A percentile compares a stretch with the other conserved stretches of the same genome.
phyloP scores from a whole-genome alignment of 2,888 invertebrate species.

The Acanthosoma haemorrhoidale region DNA sequence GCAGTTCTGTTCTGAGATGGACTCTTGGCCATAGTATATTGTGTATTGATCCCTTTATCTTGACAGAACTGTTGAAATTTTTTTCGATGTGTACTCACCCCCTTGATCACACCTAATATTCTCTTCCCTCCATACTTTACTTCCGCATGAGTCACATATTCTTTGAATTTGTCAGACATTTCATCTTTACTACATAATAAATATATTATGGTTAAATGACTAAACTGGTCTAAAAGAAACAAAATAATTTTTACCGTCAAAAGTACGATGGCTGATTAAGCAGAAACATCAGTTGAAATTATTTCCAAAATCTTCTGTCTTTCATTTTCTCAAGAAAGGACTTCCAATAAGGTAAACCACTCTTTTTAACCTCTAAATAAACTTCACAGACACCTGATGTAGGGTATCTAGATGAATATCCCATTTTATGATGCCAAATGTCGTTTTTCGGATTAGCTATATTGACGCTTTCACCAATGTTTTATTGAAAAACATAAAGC shows the following conservation, averaged over 20 bases:
- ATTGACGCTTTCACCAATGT: too few relatives aligned
- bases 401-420: background rate
- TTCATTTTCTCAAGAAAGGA: background rate
- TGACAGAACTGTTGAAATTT: slow-evolving; percentile 33
- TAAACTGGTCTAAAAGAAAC: background rate
- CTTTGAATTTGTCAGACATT: background rate
- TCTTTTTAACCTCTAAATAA: background rate
- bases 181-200: background rate
- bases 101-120: slow-evolving; percentile 36
- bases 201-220: background rate
- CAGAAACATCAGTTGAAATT: background rate
- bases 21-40: slow-evolving; percentile 32
- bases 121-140: background rate
- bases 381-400: background rate
- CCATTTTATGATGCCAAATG: too few relatives aligned
- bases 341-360: background rate
- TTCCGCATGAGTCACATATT: background rate
- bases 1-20: slow-evolving; percentile 37
- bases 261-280: background rate
- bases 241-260: background rate
- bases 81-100: slow-evolving; percentile 34
- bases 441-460: too few relatives aligned
- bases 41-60: slow-evolving; percentile 34
- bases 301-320: background rate
- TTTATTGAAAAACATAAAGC: too few relatives aligned